phyloP scores from a whole-genome alignment of 2,888 invertebrate genomes.

The Agrochola lota region DNA sequence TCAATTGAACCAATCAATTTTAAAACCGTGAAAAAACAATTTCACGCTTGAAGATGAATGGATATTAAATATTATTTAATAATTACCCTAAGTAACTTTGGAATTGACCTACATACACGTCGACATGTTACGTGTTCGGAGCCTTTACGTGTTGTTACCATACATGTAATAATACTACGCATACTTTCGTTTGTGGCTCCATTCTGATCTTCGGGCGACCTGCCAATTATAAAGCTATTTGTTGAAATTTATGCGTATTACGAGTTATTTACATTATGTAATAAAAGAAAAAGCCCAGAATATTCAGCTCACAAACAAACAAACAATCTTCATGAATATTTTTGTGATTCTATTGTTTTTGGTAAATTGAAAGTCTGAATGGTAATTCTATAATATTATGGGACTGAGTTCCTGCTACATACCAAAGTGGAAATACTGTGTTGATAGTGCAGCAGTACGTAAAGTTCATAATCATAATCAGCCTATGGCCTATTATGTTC shows the following conservation, averaged over 20 bases:
- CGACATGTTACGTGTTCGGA: conserved; percentile 48
- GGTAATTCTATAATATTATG: background rate
- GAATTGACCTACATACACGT: conserved; percentile 55
- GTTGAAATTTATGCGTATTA: conserved; percentile 72
- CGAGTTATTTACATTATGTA: conserved; percentile 64
- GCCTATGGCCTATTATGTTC: too few species aligned
- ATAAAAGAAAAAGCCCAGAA: conserved; percentile 51
- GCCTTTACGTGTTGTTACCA: conserved; percentile 49
- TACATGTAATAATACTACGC: conserved; percentile 55
- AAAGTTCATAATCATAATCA: too few species aligned
- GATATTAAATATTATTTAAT: conserved; percentile 7
- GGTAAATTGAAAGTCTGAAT: background rate
- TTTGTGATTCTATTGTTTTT: conserved; percentile 8
- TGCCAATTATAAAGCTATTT: conserved; percentile 82
- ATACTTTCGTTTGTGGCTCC: conserved; percentile 66
- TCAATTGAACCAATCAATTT: conserved; percentile 31
- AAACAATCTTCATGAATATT: conserved; percentile 18
- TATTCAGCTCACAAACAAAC: conserved; percentile 16
- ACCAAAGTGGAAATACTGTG: background rate
- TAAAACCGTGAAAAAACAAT: conserved; percentile 13
- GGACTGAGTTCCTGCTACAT: background rate
- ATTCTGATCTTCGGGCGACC: conserved; percentile 67
- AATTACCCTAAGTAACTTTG: conserved; percentile 20
- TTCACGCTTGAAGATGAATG: conserved; percentile 1
- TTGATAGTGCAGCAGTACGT: background rate